These are phyloP conservation scores for Oryzias melastigma DNA, from an alignment of 2,113 vertebrate genomes.

Conservation along the genomic window DNA sequence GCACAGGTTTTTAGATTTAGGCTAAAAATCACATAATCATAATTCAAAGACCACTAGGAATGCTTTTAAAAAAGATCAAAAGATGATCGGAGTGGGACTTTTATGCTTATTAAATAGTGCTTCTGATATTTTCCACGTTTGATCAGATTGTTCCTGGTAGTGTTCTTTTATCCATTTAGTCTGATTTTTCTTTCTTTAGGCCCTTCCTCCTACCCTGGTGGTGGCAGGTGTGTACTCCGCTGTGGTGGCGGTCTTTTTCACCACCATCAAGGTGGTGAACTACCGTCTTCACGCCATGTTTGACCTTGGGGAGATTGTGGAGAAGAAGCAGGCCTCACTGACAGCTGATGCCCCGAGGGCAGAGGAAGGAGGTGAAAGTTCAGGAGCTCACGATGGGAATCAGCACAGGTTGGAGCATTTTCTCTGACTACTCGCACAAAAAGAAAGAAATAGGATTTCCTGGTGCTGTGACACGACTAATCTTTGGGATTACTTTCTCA, in stretches of 20 bases:
- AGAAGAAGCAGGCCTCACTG: constrained; percentile 83
- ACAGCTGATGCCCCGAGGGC: constrained; percentile 72
- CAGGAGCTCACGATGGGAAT: constrained; percentile 72
- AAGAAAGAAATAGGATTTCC: not conserved
- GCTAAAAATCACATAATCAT: no score
- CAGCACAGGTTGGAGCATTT: constrained; percentile 72
- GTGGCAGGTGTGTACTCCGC: constrained; percentile 85
- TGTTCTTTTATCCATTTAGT: not conserved
- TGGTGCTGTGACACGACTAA: not conserved
- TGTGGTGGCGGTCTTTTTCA: constrained; percentile 85
- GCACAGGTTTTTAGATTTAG: no score
- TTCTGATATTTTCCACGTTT: no score
- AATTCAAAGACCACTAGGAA: not conserved
- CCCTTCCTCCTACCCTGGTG: constrained; percentile 84
- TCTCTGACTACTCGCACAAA: not conserved
- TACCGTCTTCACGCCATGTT: constrained; percentile 90
- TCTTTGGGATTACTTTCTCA: not conserved
- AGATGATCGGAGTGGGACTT: no score
- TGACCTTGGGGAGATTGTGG: constrained; percentile 88
- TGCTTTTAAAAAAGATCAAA: no score
- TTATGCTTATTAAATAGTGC: no score
- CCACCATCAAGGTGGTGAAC: constrained; percentile 86
- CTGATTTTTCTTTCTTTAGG: constrained; percentile 62
- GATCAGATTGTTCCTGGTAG: no score
- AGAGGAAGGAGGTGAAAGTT: constrained; percentile 77